Conservation (phyloP, 2,113 vertebrate species). For the Syrmaticus mikado region DNA sequence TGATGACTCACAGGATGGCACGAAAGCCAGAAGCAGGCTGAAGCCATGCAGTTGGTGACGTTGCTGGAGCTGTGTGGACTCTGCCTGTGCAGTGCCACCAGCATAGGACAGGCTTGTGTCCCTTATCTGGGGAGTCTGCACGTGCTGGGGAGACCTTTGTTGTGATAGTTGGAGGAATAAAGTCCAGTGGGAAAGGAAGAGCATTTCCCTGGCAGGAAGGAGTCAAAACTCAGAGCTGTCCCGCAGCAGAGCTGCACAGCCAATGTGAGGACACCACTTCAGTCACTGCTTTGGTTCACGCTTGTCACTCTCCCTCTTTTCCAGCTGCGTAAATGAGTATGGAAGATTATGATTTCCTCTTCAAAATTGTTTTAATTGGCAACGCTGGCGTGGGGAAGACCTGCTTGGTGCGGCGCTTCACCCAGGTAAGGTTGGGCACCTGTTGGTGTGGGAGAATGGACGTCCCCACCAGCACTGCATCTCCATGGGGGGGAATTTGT, state of each 20-base stretch:
- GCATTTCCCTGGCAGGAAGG: neutral
- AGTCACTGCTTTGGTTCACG: neutral
- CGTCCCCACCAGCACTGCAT: rapidly evolving
- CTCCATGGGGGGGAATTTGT: neutral
- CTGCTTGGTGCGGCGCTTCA: slow-evolving; percentile 97
- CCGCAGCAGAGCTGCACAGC: neutral
- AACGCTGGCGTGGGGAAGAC: slow-evolving; percentile 99
- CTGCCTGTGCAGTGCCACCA: rapidly evolving
- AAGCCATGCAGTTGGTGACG: neutral
- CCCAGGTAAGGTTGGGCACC: slow-evolving; percentile 87
- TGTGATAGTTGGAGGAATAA: slow-evolving; percentile 69
- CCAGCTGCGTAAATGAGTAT: slow-evolving; percentile 94
- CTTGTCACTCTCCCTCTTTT: neutral
- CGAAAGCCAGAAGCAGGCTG: rapidly evolving
- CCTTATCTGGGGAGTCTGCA: neutral
- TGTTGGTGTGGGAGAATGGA: rapidly evolving
- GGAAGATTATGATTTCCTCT: slow-evolving; percentile 99
- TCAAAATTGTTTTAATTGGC: slow-evolving; percentile 99
- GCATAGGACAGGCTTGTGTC: neutral
- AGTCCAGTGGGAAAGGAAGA: slow-evolving; percentile 42
- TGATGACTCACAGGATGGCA: rapidly evolving
- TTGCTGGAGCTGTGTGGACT: neutral
- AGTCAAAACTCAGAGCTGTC: neutral
- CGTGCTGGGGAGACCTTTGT: slow-evolving; percentile 3
- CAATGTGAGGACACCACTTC: neutral